A percentile compares a stretch with the other conserved stretches of the same genome.
phyloP scores from a whole-genome alignment of 2,888 invertebrate species.

The Callosobruchus maculatus region DNA sequence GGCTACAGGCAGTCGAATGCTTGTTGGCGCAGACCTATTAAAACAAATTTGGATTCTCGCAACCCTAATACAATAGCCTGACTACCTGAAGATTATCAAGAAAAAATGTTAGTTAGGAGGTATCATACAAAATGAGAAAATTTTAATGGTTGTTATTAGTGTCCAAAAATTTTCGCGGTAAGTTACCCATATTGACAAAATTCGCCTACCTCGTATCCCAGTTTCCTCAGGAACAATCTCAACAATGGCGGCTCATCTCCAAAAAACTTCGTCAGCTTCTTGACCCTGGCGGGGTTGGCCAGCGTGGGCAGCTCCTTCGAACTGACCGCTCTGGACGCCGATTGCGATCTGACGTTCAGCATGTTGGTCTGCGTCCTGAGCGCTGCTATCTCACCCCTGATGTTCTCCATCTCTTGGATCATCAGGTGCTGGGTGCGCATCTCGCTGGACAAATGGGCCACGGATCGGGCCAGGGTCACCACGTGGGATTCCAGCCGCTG shows the following conservation, averaged over 20 bases:
- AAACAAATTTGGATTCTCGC: too few species aligned
- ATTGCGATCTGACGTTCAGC: slow-evolving; percentile 62
- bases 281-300: slow-evolving; percentile 82
- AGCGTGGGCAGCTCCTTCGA: slow-evolving; percentile 66
- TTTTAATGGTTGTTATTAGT: too few species aligned
- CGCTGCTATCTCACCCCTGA: slow-evolving; percentile 77
- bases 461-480: slow-evolving; percentile 83
- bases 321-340: slow-evolving; percentile 56
- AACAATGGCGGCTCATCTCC: slow-evolving; percentile 89
- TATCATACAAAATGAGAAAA: too few species aligned
- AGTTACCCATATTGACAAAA: too few species aligned
- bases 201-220: slow-evolving; percentile 78
- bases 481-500: slow-evolving; percentile 88
- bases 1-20: too few species aligned
- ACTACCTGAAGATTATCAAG: too few species aligned
- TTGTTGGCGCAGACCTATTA: too few species aligned
- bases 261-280: slow-evolving; percentile 89
- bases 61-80: too few species aligned
- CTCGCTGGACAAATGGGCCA: slow-evolving; percentile 87
- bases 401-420: slow-evolving; percentile 86
- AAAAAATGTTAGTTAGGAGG: too few species aligned
- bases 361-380: slow-evolving; percentile 65
- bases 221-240: slow-evolving; percentile 82
- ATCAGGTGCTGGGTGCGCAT: slow-evolving; percentile 86
- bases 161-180: too few species aligned